Percentiles rank a stretch among this genome's conserved stretches.
Evolutionary conservation across 2,113 vertebrate species (phyloP).

Genomic region (Sminthopsis crassicaudata): DNA sequence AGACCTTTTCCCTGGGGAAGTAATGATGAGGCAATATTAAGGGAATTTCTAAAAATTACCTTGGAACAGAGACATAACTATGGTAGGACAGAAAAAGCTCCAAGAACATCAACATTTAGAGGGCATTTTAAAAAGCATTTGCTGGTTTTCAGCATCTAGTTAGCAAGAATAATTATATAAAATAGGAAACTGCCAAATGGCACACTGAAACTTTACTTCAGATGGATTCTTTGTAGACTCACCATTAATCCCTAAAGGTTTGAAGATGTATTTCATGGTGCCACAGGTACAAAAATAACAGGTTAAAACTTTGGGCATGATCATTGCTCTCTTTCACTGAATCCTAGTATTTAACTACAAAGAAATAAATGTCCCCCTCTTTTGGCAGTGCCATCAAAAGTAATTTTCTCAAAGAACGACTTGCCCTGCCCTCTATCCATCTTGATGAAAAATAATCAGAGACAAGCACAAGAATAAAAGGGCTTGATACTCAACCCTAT

Average conservation of each 20-base stretch:
- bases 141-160: neutral
- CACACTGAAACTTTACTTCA: neutral
- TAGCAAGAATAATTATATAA: neutral
- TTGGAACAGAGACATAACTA: neutral
- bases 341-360: neutral
- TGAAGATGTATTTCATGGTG: neutral
- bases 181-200: neutral
- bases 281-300: neutral
- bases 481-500: neutral
- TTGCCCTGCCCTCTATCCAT: neutral
- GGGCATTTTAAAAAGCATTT: neutral
- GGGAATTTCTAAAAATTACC: neutral
- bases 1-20: neutral
- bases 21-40: neutral
- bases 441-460: neutral
- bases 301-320: neutral
- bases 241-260: neutral
- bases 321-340: neutral
- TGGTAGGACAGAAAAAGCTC: neutral
- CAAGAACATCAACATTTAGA: neutral
- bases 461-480: neutral
- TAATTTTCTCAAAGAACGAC: neutral
- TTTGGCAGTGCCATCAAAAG: neutral
- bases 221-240: neutral
- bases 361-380: neutral